Conservation (phyloP, 2,113 vertebrate genomes). For the Bos javanicus region DNA sequence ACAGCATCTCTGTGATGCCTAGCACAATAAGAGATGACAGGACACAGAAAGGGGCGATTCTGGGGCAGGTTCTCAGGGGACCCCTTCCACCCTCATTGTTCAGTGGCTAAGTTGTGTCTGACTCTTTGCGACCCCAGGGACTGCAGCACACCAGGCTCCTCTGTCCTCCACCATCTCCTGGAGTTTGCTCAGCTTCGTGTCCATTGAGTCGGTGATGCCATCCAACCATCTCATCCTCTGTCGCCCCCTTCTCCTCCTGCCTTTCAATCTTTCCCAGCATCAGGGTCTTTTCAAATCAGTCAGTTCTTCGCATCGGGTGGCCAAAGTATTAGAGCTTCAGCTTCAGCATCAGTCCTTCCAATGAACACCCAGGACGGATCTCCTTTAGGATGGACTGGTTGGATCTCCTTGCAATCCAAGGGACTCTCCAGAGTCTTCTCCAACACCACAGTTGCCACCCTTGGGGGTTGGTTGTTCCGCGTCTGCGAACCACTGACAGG, state of each 20-base stretch:
- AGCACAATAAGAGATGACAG: accelerated
- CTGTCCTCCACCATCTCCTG: not conserved
- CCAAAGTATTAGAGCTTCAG: not conserved
- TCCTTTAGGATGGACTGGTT: not conserved
- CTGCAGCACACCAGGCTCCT: not conserved
- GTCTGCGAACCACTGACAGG: not conserved
- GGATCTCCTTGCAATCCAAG: not conserved
- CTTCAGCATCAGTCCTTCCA: not conserved
- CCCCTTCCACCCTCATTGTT: not conserved
- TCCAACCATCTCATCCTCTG: not conserved
- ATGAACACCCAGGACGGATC: not conserved
- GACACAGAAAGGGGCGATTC: accelerated
- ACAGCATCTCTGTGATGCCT: accelerated
- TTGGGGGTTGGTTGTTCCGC: accelerated
- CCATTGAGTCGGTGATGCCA: not conserved
- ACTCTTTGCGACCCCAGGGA: not conserved
- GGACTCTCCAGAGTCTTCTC: not conserved
- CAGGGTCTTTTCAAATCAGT: not conserved
- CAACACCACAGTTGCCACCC: not conserved
- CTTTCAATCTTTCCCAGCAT: not conserved
- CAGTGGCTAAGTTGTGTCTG: not conserved
- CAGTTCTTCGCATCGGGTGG: not conserved
- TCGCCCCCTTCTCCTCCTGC: not conserved
- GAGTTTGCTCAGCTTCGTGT: not conserved
- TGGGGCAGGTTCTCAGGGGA: accelerated